Conservation (phyloP, 1,140 invertebrate species). For the Cotesia typhae region DNA sequence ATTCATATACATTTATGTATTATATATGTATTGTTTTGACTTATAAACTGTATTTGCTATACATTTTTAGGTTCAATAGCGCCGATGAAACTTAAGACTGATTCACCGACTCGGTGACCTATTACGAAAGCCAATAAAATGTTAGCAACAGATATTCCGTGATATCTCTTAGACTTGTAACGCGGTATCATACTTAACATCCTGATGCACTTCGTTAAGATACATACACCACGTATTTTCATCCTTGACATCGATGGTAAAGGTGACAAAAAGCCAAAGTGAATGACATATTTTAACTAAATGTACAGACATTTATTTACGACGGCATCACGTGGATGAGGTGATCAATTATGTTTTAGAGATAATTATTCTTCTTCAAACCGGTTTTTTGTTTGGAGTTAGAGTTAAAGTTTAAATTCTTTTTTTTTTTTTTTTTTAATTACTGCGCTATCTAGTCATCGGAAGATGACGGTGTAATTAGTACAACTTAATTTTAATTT, state of each 20-base stretch:
- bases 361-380: not conserved
- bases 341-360: not conserved
- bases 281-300: constrained; percentile 34
- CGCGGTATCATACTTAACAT: constrained; percentile 14
- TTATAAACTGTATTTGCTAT: constrained; percentile 2
- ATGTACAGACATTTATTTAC: too few species aligned
- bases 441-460: not conserved
- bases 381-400: not conserved
- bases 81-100: constrained; percentile 19
- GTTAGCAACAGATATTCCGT: constrained; percentile 36
- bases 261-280: constrained; percentile 51
- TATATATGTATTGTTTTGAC: not conserved
- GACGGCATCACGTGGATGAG: not conserved
- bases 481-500: not conserved
- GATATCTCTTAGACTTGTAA: constrained; percentile 6
- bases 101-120: constrained; percentile 50
- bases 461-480: constrained; percentile 1
- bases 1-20: constrained; percentile 19
- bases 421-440: too few species aligned
- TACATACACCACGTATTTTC: constrained; percentile 30
- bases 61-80: constrained; percentile 23
- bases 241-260: constrained; percentile 61
- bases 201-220: too few species aligned
- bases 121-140: constrained; percentile 59
- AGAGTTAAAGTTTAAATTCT: not conserved